Conservation (phyloP, 35 echinoderm and acorn worm species). For the Patiria miniata region DNA sequence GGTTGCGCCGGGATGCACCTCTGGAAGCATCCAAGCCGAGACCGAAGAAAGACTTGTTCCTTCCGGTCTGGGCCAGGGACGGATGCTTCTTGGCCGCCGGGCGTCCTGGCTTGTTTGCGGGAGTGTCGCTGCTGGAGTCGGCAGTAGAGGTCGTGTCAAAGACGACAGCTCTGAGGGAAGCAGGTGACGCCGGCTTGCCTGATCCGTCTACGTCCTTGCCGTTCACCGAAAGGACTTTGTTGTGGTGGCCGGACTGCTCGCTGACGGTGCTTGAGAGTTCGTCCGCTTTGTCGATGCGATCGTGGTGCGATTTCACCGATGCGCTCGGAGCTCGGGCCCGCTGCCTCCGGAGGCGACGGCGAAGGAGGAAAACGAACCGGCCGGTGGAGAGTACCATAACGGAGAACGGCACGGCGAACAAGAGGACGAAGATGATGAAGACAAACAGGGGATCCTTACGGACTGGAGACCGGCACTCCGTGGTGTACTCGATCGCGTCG, state of each 20-base stretch:
- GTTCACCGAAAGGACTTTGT: background rate
- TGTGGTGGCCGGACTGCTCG: background rate
- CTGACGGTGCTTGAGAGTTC: background rate
- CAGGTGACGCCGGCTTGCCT: background rate
- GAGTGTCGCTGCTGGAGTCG: background rate
- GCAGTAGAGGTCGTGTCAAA: background rate
- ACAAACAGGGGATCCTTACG: background rate
- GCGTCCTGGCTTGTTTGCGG: background rate
- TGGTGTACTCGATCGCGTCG: background rate
- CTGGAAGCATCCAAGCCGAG: background rate
- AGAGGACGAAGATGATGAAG: background rate
- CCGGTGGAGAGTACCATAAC: background rate
- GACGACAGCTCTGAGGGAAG: background rate
- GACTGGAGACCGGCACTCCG: background rate
- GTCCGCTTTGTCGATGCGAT: background rate
- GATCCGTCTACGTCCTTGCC: background rate
- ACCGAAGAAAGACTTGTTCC: background rate
- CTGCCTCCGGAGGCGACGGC: background rate
- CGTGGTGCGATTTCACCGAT: background rate
- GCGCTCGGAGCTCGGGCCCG: background rate
- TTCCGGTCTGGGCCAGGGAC: background rate
- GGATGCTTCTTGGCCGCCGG: background rate
- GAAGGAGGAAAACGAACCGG: background rate
- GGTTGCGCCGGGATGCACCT: background rate
- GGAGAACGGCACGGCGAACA: background rate